These are phyloP conservation scores for Diploptera punctata DNA, from an alignment of 2,888 invertebrate species.

Conservation along the genomic window DNA sequence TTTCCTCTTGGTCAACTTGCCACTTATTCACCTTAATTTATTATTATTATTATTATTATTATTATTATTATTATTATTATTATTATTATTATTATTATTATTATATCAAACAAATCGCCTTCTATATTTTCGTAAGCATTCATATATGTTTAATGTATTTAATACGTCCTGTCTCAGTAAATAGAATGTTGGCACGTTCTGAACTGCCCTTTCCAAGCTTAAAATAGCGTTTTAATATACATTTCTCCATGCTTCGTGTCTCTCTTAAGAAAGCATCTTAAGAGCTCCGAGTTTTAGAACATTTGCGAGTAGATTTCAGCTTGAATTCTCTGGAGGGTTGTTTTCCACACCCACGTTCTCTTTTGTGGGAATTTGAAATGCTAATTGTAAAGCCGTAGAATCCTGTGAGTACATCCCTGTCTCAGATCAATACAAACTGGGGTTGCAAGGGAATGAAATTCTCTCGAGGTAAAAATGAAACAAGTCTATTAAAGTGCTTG, in stretches of 20 bases:
- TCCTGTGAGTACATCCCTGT: slow-evolving; percentile 25
- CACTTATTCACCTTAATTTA: too few species aligned
- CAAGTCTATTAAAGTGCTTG: background rate
- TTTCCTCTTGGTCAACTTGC: too few species aligned
- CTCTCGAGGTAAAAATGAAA: background rate
- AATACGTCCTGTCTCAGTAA: too few species aligned
- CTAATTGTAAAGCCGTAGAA: slow-evolving; percentile 24
- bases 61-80: too few species aligned
- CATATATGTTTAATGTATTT: too few species aligned
- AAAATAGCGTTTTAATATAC: background rate
- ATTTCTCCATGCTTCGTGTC: background rate
- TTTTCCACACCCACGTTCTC: slow-evolving; percentile 17
- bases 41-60: too few species aligned
- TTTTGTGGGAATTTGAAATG: slow-evolving; percentile 24
- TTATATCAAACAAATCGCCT: too few species aligned
- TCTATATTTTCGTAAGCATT: too few species aligned
- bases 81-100: too few species aligned
- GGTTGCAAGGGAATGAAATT: too few species aligned
- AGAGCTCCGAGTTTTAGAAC: background rate
- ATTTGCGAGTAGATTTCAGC: slow-evolving; percentile 16
- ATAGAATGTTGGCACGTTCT: too few species aligned
- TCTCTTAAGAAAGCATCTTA: too few species aligned
- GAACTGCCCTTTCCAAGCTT: background rate
- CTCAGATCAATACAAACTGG: slow-evolving; percentile 26
- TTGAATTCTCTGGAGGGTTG: slow-evolving; percentile 7